Evolutionary conservation across 1,140 invertebrate species (phyloP).

Genomic region (Glossosoma conforme): DNA sequence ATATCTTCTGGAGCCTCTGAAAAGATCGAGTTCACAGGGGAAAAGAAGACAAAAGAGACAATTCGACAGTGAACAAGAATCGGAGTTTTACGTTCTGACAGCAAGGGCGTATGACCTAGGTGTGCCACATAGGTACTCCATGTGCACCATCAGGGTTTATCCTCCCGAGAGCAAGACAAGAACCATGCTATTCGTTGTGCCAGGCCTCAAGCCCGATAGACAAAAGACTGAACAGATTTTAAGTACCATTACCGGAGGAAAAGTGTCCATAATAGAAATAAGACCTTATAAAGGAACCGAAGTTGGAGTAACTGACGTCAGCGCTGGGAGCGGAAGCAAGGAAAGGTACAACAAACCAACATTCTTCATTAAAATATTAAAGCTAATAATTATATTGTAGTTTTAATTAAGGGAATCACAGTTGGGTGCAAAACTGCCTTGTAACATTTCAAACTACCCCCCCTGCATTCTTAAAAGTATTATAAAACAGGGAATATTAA

Average conservation of each 20-base stretch:
- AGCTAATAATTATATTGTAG: no score
- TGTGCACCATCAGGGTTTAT: conserved; percentile 62
- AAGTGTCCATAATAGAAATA: conserved; percentile 67
- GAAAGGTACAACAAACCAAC: conserved; percentile 38
- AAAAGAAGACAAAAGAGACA: conserved; percentile 47
- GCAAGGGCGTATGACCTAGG: conserved; percentile 76
- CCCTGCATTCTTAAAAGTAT: no score
- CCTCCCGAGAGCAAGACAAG: conserved; percentile 62
- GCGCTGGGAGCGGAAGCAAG: conserved; percentile 33
- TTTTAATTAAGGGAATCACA: no score
- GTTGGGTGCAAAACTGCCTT: no score
- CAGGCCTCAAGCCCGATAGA: conserved; percentile 65
- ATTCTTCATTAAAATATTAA: no score
- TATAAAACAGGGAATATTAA: no score
- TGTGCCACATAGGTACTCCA: conserved; percentile 64
- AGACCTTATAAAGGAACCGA: conserved; percentile 58
- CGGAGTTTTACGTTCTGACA: conserved; percentile 58
- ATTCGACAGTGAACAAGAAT: conserved; percentile 42
- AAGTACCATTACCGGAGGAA: conserved; percentile 68
- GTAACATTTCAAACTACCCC: no score
- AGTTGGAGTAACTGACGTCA: conserved; percentile 45
- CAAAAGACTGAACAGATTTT: conserved; percentile 66
- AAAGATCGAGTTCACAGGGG: conserved; percentile 40
- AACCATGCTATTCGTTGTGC: conserved; percentile 73
- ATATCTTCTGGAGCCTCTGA: conserved; percentile 49